Evolutionary conservation across 2,888 invertebrate genomes (phyloP).

Genomic region (Rhimphoctona megacephalus): DNA sequence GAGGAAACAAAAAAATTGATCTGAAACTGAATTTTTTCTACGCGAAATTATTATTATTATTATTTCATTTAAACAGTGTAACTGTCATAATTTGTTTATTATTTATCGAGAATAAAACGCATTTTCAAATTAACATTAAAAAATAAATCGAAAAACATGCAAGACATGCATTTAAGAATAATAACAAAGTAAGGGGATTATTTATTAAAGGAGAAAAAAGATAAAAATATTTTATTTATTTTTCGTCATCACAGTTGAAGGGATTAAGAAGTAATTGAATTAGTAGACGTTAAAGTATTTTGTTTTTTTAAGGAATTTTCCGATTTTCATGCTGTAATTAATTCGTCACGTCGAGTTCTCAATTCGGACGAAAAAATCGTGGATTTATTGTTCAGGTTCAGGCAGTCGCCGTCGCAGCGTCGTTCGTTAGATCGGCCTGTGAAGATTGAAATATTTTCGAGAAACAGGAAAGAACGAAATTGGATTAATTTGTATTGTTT

Average conservation of each 20-base stretch:
- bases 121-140: not conserved
- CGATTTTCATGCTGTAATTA: conserved; percentile 11
- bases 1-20: not conserved
- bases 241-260: conserved; percentile 17
- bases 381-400: conserved; percentile 6
- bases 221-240: conserved; percentile 11
- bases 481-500: not conserved
- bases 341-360: not conserved
- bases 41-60: not conserved
- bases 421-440: not conserved
- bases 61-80: not conserved
- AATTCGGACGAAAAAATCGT: not conserved
- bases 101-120: not conserved
- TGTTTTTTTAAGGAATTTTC: not conserved
- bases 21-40: not conserved
- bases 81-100: not conserved
- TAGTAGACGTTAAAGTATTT: not conserved
- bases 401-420: not conserved
- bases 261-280: conserved; percentile 1
- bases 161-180: conserved; percentile 22
- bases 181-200: not conserved
- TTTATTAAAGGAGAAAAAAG: not conserved
- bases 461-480: conserved; percentile 9
- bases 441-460: not conserved
- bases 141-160: not conserved